Conservation (phyloP, 2,888 invertebrate genomes). For the Caenorhabditis japonica region DNA sequence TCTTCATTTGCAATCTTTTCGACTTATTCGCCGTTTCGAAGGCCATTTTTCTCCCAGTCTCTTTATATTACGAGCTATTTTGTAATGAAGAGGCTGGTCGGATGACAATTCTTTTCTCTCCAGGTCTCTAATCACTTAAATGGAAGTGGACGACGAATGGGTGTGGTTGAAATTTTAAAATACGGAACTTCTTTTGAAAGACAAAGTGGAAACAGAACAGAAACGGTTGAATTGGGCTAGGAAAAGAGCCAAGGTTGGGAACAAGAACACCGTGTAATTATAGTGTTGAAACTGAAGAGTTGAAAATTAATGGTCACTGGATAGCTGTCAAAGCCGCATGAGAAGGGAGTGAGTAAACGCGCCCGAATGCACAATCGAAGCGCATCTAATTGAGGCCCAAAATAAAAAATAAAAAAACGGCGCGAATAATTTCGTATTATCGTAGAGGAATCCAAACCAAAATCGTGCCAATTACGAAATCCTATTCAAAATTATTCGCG, state of each 20-base stretch:
- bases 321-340: too few relatives aligned
- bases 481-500: too few relatives aligned
- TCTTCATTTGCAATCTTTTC: conserved; percentile 31
- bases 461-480: too few relatives aligned
- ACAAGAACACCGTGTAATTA: too few relatives aligned
- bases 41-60: conserved; percentile 29
- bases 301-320: too few relatives aligned
- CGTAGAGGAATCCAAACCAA: too few relatives aligned
- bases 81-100: conserved; percentile 20
- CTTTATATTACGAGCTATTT: conserved; percentile 18
- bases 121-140: conserved; percentile 47
- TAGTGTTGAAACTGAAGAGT: too few relatives aligned
- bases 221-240: background rate
- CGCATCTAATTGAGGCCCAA: too few relatives aligned
- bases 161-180: conserved; percentile 20
- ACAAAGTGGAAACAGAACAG: background rate
- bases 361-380: too few relatives aligned
- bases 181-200: background rate
- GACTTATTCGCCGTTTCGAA: conserved; percentile 43
- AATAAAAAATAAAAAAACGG: too few relatives aligned
- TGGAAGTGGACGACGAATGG: conserved; percentile 17
- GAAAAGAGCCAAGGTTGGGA: background rate
- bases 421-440: too few relatives aligned
- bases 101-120: conserved; percentile 32
- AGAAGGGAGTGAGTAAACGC: too few relatives aligned